These are phyloP conservation scores for Ceyx margarethae DNA, from an alignment of 2,113 vertebrate genomes.

Conservation along the genomic window DNA sequence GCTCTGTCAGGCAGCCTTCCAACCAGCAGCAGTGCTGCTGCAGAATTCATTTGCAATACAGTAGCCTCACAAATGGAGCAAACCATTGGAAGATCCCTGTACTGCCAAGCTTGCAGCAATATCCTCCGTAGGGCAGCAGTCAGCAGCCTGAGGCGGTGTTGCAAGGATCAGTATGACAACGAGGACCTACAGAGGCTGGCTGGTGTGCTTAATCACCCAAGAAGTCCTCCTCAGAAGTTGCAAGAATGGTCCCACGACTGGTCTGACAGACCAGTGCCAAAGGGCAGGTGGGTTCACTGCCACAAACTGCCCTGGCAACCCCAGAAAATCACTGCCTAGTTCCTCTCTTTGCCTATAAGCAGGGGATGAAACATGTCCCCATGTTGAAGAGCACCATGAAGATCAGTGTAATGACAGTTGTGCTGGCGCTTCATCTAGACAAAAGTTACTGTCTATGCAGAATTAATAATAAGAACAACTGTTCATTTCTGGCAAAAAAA, in stretches of 20 bases:
- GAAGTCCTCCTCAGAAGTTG: neutral
- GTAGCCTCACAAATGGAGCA: neutral
- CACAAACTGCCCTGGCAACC: fast-evolving
- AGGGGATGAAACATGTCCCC: fast-evolving
- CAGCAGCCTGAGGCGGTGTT: neutral
- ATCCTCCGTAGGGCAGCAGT: neutral
- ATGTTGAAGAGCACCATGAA: fast-evolving
- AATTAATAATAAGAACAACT: neutral
- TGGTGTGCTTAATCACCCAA: fast-evolving
- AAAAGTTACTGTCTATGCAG: fast-evolving
- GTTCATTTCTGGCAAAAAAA: neutral
- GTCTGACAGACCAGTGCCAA: fast-evolving
- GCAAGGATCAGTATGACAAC: fast-evolving
- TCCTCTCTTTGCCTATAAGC: neutral
- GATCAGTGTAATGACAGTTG: neutral
- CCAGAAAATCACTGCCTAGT: neutral
- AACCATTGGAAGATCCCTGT: fast-evolving
- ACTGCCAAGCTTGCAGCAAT: neutral
- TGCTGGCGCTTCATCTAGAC: neutral
- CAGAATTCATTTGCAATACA: fast-evolving
- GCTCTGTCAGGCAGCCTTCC: neutral
- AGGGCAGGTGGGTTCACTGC: neutral
- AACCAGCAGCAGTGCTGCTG: neutral
- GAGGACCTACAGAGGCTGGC: neutral
- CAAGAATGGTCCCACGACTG: fast-evolving